Conservation (phyloP, 2,797 vertebrate genomes). For the Sebastes baramenuke region DNA sequence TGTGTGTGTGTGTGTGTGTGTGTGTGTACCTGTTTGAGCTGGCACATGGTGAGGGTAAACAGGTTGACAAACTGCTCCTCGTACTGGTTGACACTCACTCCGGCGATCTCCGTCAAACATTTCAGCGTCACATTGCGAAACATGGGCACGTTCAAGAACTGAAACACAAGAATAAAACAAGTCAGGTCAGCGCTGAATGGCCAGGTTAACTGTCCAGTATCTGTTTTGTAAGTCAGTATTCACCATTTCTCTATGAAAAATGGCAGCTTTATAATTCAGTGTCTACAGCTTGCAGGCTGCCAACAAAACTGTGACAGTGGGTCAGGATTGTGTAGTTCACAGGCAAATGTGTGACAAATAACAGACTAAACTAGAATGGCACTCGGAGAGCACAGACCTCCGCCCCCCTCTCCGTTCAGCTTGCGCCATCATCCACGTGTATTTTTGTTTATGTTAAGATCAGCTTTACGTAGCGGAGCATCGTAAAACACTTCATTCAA, state of each 20-base stretch:
- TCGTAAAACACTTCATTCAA: too few species aligned
- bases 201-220: not conserved
- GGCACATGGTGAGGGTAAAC: constrained; percentile 97
- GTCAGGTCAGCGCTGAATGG: not conserved
- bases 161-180: not conserved
- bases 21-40: constrained; percentile 92
- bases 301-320: not conserved
- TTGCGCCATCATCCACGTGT: too few species aligned
- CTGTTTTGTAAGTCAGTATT: too few species aligned
- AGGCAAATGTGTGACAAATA: not conserved
- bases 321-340: not conserved
- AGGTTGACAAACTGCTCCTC: constrained; percentile 97
- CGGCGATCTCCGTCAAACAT: constrained; percentile 98
- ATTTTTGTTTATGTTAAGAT: too few species aligned
- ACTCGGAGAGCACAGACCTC: too few species aligned
- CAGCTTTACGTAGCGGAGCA: too few species aligned
- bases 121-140: constrained; percentile 98
- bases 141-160: constrained; percentile 99
- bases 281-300: not conserved
- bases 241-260: not conserved
- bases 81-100: constrained; percentile 97
- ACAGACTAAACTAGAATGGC: not conserved
- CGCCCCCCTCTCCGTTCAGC: too few species aligned
- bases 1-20: not conserved
- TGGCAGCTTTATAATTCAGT: not conserved